phyloP scores from a whole-genome alignment of 2,888 invertebrate genomes.

The Lycaena phlaeas region DNA sequence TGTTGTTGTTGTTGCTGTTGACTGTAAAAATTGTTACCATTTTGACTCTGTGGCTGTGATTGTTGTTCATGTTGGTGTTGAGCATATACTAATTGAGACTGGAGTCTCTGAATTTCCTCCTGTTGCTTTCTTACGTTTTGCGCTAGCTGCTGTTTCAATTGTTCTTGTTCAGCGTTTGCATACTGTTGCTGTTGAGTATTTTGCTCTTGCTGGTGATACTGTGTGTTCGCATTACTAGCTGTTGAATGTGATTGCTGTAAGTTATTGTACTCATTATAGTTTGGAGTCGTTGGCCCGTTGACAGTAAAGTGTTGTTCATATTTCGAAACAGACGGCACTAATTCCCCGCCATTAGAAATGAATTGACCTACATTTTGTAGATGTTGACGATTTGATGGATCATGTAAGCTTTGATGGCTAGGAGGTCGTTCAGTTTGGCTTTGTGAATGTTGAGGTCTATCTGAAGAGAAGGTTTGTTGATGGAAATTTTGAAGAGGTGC shows the following conservation, averaged over 20 bases:
- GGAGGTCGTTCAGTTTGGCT: constrained; percentile 44
- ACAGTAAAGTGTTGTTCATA: constrained; percentile 84
- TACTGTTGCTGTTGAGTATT: constrained; percentile 32
- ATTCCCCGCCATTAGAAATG: constrained; percentile 79
- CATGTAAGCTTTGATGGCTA: constrained; percentile 35
- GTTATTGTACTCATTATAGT: constrained; percentile 38
- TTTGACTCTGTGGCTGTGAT: constrained; percentile 31
- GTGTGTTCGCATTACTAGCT: constrained; percentile 13
- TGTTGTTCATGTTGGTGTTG: constrained; percentile 49
- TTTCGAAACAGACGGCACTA: constrained; percentile 83
- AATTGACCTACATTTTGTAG: constrained; percentile 62
- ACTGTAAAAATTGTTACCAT: constrained; percentile 29
- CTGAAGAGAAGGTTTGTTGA: constrained; percentile 39
- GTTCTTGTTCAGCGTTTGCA: constrained; percentile 50
- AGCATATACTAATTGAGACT: constrained; percentile 46
- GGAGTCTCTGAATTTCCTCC: constrained; percentile 66
- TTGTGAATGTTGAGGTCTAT: constrained; percentile 39
- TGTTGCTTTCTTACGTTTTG: constrained; percentile 67
- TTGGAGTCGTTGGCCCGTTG: constrained; percentile 42
- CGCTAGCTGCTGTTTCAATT: constrained; percentile 52
- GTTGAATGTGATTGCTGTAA: constrained; percentile 27
- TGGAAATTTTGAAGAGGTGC: constrained; percentile 36
- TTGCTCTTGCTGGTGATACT: constrained; percentile 21
- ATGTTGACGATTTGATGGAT: constrained; percentile 41
- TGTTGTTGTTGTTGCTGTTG: constrained; percentile 44